Conservation (phyloP, 2,888 invertebrate species). For the Caenorhabditis macrosperma region DNA sequence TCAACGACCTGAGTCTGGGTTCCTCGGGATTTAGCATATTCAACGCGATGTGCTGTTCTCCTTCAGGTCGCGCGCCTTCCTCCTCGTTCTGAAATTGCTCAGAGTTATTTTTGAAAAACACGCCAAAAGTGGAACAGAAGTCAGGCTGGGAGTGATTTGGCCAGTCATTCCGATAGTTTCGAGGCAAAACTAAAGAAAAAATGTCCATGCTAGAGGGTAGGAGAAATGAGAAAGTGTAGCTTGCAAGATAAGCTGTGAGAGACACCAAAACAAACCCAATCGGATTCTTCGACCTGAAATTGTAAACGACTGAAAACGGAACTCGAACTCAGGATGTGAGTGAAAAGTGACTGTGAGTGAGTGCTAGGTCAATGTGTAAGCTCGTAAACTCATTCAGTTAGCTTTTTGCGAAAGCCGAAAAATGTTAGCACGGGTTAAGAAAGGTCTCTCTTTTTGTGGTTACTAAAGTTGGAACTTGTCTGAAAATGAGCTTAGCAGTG, state of each 20-base stretch:
- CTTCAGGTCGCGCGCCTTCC: conserved; percentile 45
- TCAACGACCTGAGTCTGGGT: conserved; percentile 67
- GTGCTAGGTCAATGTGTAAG: conserved; percentile 18
- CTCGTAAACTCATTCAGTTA: conserved; percentile 44
- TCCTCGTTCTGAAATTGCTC: conserved; percentile 56
- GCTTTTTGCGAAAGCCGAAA: conserved; percentile 2
- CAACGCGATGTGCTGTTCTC: conserved; percentile 69
- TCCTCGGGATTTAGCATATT: conserved; percentile 69
- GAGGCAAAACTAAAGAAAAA: not conserved
- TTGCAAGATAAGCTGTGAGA: not conserved
- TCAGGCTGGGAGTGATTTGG: conserved; percentile 5
- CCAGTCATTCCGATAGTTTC: conserved; percentile 15
- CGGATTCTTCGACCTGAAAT: conserved; percentile 59
- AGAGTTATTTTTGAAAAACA: not conserved
- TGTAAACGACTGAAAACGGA: conserved; percentile 16
- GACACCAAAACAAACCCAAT: conserved; percentile 50
- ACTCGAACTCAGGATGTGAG: conserved; percentile 20
- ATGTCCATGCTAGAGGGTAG: conserved; percentile 22
- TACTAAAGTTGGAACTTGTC: conserved; percentile 28
- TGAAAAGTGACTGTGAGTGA: conserved; percentile 10
- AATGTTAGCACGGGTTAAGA: conserved; percentile 18
- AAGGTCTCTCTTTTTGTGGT: not conserved
- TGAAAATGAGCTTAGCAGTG: conserved; percentile 57
- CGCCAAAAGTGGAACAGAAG: not conserved
- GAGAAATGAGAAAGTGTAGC: conserved; percentile 11